A percentile compares a stretch with the other conserved stretches of the same genome.
These are phyloP conservation scores for Gymnogyps californianus DNA, from an alignment of 2,113 vertebrate genomes.

Conservation along the genomic window DNA sequence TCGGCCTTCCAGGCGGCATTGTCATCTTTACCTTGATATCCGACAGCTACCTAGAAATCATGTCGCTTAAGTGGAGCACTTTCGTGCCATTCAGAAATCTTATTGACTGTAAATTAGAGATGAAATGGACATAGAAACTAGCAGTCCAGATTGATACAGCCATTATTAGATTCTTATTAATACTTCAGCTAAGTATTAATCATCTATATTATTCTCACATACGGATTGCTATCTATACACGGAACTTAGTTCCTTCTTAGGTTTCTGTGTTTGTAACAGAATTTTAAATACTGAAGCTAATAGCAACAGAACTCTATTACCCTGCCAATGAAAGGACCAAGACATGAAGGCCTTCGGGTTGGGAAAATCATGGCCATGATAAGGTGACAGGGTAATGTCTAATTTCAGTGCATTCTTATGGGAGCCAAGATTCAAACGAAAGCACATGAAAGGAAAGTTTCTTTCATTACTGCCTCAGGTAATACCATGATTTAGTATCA, in stretches of 20 bases:
- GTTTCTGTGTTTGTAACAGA: background rate
- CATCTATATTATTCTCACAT: background rate
- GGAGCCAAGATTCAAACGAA: background rate
- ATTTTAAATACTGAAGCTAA: background rate
- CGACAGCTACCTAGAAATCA: background rate
- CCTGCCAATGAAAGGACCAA: background rate
- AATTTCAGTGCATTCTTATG: background rate
- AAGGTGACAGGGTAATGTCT: background rate
- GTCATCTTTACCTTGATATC: constrained; percentile 4
- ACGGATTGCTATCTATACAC: background rate
- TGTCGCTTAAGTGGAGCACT: background rate
- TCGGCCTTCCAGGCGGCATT: background rate
- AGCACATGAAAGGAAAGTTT: background rate
- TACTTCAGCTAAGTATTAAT: background rate
- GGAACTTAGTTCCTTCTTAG: background rate
- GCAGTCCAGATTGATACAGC: background rate
- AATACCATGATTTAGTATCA: background rate
- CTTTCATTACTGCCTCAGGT: background rate
- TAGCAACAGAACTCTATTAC: background rate
- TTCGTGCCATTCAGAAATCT: background rate
- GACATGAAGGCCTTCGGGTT: background rate
- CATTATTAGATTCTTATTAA: background rate
- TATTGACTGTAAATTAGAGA: constrained; percentile 15
- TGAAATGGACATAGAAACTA: background rate
- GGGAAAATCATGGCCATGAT: background rate